These are phyloP conservation scores for Pteropus rufus DNA, from an alignment of 2,797 vertebrate species.

Conservation along the genomic window DNA sequence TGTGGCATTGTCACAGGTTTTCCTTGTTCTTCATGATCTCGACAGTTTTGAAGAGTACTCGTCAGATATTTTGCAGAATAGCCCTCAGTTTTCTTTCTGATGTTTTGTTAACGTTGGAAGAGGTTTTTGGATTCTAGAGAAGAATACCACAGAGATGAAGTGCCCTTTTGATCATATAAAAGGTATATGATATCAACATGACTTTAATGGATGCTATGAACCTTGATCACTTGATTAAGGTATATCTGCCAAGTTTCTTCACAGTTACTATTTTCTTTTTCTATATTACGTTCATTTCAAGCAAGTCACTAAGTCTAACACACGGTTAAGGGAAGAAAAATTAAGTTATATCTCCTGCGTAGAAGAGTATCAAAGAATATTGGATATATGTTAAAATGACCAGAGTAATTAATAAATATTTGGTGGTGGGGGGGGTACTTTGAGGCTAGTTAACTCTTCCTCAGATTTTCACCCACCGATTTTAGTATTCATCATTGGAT, in stretches of 20 bases:
- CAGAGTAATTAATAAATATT: neutral
- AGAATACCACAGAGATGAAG: neutral
- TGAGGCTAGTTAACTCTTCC: neutral
- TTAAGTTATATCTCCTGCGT: neutral
- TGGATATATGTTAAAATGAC: neutral
- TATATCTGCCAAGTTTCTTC: neutral
- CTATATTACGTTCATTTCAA: neutral
- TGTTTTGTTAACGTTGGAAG: neutral
- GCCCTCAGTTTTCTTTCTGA: neutral
- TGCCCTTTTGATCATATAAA: neutral
- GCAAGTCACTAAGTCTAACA: neutral
- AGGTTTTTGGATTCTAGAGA: neutral
- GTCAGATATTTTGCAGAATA: neutral
- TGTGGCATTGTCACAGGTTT: neutral
- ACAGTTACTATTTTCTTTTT: neutral
- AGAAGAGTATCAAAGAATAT: neutral
- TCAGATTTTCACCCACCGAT: neutral
- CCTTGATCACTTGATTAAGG: neutral
- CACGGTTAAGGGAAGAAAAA: neutral
- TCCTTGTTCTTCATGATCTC: neutral
- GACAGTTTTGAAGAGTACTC: neutral
- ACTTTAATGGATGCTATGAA: neutral
- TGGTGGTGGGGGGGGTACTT: neutral
- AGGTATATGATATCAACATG: neutral
- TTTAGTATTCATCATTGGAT: neutral